phyloP scores from a whole-genome alignment of 1,140 invertebrate species.

The Drosophila rhopaloa region DNA sequence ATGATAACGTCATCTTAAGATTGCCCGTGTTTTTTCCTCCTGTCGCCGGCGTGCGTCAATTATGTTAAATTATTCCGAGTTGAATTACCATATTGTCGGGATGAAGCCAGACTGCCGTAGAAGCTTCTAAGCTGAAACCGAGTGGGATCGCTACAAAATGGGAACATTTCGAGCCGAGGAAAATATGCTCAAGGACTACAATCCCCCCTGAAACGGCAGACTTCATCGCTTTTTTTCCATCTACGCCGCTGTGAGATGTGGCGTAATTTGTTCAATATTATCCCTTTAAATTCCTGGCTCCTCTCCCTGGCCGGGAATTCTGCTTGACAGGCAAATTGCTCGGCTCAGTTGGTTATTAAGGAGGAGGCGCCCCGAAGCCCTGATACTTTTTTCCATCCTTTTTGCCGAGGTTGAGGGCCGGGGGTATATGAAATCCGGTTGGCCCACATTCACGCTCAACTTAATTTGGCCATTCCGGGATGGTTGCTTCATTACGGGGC shows the following conservation, averaged over 20 bases:
- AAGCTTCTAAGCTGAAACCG: conserved; percentile 8
- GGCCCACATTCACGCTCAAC: conserved; percentile 62
- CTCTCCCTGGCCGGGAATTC: conserved; percentile 15
- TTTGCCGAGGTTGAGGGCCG: conserved; percentile 14
- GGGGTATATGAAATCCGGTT: conserved; percentile 21
- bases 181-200: conserved; percentile 34
- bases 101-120: conserved; percentile 26
- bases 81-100: conserved; percentile 77
- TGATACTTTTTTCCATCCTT: conserved; percentile 15
- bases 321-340: conserved; percentile 67
- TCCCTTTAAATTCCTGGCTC: conserved; percentile 67
- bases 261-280: conserved; percentile 78
- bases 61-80: conserved; percentile 67
- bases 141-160: conserved; percentile 33
- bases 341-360: conserved; percentile 49
- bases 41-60: conserved; percentile 58
- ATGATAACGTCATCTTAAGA: conserved; percentile 19
- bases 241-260: conserved; percentile 40
- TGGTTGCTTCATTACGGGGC: conserved; percentile 42
- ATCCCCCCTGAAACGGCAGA: conserved; percentile 1
- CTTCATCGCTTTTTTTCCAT: conserved; percentile 17
- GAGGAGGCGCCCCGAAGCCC: neutral
- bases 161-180: conserved; percentile 21
- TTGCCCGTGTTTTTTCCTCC: conserved; percentile 5
- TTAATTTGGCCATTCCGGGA: conserved; percentile 40